Evolutionary conservation across 2,888 invertebrate species (phyloP), one percentile per base, ranked within the genome.

Genomic region (Podabrus alpinus): DNA sequence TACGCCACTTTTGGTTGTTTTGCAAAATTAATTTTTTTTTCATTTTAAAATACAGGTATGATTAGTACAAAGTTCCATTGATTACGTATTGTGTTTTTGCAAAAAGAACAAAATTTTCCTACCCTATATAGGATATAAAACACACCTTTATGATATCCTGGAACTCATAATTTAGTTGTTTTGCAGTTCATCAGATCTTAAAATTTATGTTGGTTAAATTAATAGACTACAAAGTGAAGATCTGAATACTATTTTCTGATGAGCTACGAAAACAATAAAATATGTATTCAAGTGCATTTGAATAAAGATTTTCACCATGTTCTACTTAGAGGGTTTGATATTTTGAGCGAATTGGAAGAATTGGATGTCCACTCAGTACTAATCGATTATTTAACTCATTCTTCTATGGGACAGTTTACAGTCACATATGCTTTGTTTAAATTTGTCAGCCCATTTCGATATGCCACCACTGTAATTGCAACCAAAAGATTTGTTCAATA

Each of bases 351-450:
- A 4, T 45, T 72, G n/a, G 15, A 68, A 29, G 45, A 68, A 24
- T 15, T 64, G 13, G 16, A 68, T 15, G 15, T 68, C 9, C 10
- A 15, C 1, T 16, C 64, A 24, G 25, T 59, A 16, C 9, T 73
- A 66, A 66, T 69, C 11, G 59, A 73, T 16, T 59, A 21, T 16
- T 62, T 69, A 29, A 73, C 59, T 15, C 7, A 21, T 66, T 61
- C 72, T 19, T 11, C 15, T 10, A 69, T 72, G 70, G 72, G 72
- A n/a, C 25, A 72, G 3, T 60, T 71, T 9, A 69, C 70, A 1
- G 19, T 77, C 19, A 62, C 70, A 3, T 9, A 74, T 19, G 60
- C 71, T n/a, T 24, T 77, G 10, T 69, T 45, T 15, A 76, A 76
- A 68, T 13, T 73, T 16, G 7, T 68, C 10, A 66, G 71, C 11